These are phyloP conservation scores for Drosophila hydei DNA, from an alignment of 1,140 invertebrate genomes.

Conservation along the genomic window DNA sequence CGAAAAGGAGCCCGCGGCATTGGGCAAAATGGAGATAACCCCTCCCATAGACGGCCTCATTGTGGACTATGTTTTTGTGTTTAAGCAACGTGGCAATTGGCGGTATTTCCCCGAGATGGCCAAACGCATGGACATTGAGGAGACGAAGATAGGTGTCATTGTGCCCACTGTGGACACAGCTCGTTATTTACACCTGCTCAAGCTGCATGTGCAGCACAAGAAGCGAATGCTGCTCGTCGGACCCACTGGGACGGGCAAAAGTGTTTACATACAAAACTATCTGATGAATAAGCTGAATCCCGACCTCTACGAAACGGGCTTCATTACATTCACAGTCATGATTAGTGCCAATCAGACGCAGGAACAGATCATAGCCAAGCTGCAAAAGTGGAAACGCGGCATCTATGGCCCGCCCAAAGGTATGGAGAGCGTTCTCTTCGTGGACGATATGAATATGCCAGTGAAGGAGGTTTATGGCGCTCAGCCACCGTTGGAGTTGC, in stretches of 20 bases:
- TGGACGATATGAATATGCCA: slow-evolving; percentile 98
- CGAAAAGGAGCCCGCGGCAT: slow-evolving; percentile 86
- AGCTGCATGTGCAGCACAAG: slow-evolving; percentile 88
- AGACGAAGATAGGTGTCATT: slow-evolving; percentile 74
- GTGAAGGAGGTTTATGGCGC: slow-evolving; percentile 93
- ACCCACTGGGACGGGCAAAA: slow-evolving; percentile 97
- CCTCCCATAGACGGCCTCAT: slow-evolving; percentile 90
- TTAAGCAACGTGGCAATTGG: slow-evolving; percentile 91
- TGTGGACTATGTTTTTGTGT: slow-evolving; percentile 92
- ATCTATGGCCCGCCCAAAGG: slow-evolving; percentile 92
- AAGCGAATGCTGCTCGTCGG: slow-evolving; percentile 92
- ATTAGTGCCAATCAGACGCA: slow-evolving; percentile 94
- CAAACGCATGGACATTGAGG: slow-evolving; percentile 77
- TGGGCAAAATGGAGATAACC: slow-evolving; percentile 89
- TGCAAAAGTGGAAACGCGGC: slow-evolving; percentile 89
- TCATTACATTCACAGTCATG: slow-evolving; percentile 95
- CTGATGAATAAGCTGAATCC: slow-evolving; percentile 91
- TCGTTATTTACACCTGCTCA: slow-evolving; percentile 89
- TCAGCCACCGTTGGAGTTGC: slow-evolving; percentile 94
- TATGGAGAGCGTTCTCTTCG: slow-evolving; percentile 92
- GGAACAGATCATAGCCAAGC: slow-evolving; percentile 93
- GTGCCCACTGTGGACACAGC: slow-evolving; percentile 94
- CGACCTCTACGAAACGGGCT: slow-evolving; percentile 90
- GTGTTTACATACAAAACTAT: slow-evolving; percentile 94
- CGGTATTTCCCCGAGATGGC: slow-evolving; percentile 89